These are phyloP conservation scores for Tragulus kanchil DNA, from an alignment of 2,113 vertebrate genomes.

Conservation along the genomic window DNA sequence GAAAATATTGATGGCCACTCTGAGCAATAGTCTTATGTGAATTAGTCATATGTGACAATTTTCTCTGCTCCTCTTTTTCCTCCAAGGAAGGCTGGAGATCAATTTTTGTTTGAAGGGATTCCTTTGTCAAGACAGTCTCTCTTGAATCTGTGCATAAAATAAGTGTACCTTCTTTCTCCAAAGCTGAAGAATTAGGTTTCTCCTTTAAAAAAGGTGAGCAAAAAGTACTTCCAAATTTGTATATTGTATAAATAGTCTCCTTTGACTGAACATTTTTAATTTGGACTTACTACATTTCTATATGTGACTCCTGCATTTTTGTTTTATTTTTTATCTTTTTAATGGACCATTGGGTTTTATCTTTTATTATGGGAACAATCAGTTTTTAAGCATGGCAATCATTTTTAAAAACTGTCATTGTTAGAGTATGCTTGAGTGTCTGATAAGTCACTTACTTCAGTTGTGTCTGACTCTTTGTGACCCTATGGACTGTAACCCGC, in stretches of 20 bases:
- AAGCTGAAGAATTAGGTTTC: background rate
- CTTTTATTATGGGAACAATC: background rate
- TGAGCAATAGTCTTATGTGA: background rate
- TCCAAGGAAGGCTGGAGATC: too few species aligned
- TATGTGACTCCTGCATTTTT: background rate
- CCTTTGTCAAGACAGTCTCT: background rate
- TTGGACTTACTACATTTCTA: background rate
- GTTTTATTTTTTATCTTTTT: background rate
- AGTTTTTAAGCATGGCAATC: background rate
- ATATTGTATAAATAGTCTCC: background rate
- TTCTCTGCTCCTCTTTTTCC: background rate
- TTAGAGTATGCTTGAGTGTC: background rate
- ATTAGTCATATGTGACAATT: background rate
- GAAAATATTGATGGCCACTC: background rate
- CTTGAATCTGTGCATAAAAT: background rate
- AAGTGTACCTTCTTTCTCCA: background rate
- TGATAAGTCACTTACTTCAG: background rate
- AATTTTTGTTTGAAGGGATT: background rate
- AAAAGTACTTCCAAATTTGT: background rate
- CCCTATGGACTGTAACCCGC: background rate
- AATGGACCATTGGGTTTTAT: background rate
- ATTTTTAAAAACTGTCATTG: background rate
- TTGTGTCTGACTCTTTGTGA: background rate
- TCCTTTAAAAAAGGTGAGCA: background rate
- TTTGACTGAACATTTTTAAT: background rate